Conservation (phyloP, 2,888 invertebrate species). For the Xestia sexstrigata region DNA sequence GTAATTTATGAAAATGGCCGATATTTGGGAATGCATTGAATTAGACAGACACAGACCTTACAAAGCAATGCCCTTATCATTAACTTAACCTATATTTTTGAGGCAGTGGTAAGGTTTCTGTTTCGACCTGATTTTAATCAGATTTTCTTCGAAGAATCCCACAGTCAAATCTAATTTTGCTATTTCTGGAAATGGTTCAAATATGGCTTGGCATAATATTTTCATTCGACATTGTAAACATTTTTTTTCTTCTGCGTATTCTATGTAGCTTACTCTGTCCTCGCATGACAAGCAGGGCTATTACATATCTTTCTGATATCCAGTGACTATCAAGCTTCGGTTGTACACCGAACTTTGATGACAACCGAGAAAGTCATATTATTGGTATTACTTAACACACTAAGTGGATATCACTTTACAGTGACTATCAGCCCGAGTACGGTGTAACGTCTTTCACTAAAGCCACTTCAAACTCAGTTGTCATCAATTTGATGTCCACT, state of each 20-base stretch:
- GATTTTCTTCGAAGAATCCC: conserved; percentile 26
- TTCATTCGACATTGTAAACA: not conserved
- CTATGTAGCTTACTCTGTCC: not conserved
- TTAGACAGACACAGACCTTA: not conserved
- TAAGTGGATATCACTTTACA: too few species aligned
- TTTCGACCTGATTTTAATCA: conserved; percentile 20
- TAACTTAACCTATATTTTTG: not conserved
- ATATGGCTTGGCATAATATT: too few species aligned
- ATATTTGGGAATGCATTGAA: conserved; percentile 14
- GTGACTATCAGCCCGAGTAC: too few species aligned
- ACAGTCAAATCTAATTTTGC: conserved; percentile 15
- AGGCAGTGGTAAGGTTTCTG: conserved; percentile 42
- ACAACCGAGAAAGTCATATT: too few species aligned
- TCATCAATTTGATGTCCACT: too few species aligned
- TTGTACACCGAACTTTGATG: too few species aligned
- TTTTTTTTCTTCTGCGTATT: not conserved
- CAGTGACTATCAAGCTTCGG: too few species aligned
- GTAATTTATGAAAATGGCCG: conserved; percentile 9
- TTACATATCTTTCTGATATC: too few species aligned
- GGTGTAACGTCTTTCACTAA: too few species aligned
- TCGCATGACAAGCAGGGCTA: too few species aligned
- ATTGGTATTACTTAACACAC: too few species aligned
- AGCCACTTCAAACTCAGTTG: too few species aligned
- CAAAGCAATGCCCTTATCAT: not conserved
- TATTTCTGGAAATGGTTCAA: conserved; percentile 1